Base-by-base conservation (phyloP, 1,140 invertebrate species). In the Heterodera carotae region DNA sequence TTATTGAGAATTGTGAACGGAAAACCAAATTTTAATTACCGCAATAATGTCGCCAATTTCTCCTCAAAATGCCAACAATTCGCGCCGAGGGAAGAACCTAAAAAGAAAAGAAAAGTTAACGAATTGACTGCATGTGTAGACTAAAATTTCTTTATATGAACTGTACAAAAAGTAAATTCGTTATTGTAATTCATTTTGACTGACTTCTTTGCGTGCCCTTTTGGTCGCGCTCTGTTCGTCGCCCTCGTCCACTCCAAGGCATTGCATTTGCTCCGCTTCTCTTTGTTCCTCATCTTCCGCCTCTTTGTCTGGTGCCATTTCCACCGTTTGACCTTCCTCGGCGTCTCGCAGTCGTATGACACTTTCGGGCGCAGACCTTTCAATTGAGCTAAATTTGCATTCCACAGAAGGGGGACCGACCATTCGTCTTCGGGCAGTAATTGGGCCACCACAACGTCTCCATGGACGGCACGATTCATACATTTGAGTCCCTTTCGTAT, bases 41-140 rank as follows among this genome's bases (percentile, higher is more conserved):
- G 90, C 96, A 98, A 88, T 95, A 96, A 82, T 95, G 94, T 39
- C 95, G 90, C 95, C 96, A 98, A 87, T 98, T 98, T 80, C 97
- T 91, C 78, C 93, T 92, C 66, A 99, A 94, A 79, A 99, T 96
- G 34, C 94, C 96, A 67, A 99, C 95, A 77, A 99, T 92, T 93
- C 96, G 7, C 93, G 97, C 27, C 93, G 94, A 85, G 90, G 91
- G 72, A 31, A 82, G 27, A 15, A 81, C 80, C 72, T 78, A 8
- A 18, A 77, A 66, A 31, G 36, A 29, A 81, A 64, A 43, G 39
- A 6, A 43, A n/a, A n/a, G n/a, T n/a, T n/a, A n/a, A n/a, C n/a
- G n/a, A n/a, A n/a, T n/a, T n/a, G n/a, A n/a, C n/a, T n/a, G n/a
- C n/a, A n/a, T n/a, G n/a, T 43, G 39, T 12, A 6, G 2, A 43